Evolutionary conservation across 2,113 vertebrate species (phyloP).

Genomic region (Eulemur macaco): DNA sequence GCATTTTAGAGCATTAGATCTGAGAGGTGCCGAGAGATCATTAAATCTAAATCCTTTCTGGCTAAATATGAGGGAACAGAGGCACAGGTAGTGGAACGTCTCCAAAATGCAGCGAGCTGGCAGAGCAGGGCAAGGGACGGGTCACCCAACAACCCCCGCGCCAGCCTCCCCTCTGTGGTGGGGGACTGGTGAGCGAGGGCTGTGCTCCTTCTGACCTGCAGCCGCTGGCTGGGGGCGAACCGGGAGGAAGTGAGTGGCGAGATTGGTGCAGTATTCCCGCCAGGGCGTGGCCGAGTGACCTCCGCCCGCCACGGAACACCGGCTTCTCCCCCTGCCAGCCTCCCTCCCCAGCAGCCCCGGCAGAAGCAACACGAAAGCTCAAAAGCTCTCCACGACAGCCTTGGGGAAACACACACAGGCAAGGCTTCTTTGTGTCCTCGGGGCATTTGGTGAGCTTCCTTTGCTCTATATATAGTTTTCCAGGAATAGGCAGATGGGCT

Average conservation of each 20-base stretch:
- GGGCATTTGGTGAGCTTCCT: conserved; percentile 35
- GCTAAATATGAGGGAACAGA: neutral
- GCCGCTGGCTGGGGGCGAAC: neutral
- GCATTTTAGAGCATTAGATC: neutral
- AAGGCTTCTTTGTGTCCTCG: neutral
- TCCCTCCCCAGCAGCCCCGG: neutral
- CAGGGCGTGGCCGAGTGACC: neutral
- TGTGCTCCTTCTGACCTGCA: neutral
- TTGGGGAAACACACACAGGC: neutral
- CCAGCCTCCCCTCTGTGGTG: neutral
- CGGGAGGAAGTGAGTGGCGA: too few species aligned
- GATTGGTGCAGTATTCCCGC: too few species aligned
- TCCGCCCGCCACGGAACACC: neutral
- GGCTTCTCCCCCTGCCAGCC: neutral
- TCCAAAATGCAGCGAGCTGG: neutral
- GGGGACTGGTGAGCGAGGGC: accelerated
- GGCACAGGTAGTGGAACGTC: neutral
- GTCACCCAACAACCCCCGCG: neutral
- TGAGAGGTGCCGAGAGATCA: neutral
- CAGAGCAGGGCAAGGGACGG: neutral
- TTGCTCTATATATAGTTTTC: conserved; percentile 48
- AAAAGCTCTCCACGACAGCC: neutral
- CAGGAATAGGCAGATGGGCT: conserved; percentile 1
- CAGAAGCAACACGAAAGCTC: neutral
- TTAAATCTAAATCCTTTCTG: neutral